Evolutionary conservation across 1,140 invertebrate species (phyloP).

Genomic region (Zaprionus ghesquierei): DNA sequence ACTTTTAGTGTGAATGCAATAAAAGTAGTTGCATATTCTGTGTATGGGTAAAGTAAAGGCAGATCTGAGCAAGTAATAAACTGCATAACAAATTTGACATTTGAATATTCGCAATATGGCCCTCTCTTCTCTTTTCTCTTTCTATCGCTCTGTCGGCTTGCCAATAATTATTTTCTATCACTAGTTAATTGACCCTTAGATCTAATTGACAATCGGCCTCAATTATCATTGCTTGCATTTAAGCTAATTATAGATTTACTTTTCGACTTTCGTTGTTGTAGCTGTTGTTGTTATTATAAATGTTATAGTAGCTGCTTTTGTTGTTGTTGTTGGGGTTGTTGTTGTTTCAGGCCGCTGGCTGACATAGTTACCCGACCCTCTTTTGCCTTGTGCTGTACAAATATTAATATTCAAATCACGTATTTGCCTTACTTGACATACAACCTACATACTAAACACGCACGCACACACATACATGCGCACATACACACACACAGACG

Average conservation of each 20-base stretch:
- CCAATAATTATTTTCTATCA: constrained; percentile 7
- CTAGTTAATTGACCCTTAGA: not conserved
- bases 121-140: not conserved
- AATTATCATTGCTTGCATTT: constrained; percentile 14
- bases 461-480: constrained; percentile 9
- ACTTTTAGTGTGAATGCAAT: not conserved
- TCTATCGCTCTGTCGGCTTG: not conserved
- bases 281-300: not conserved
- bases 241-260: constrained; percentile 26
- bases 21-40: not conserved
- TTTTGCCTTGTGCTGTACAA: constrained; percentile 36
- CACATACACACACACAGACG: constrained; percentile 7
- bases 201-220: constrained; percentile 5
- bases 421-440: constrained; percentile 62
- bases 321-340: not conserved
- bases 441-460: not conserved
- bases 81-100: not conserved
- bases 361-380: constrained; percentile 53
- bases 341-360: constrained; percentile 26
- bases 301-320: too few species aligned
- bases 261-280: not conserved
- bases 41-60: not conserved
- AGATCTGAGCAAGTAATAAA: not conserved
- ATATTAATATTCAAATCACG: constrained; percentile 76
- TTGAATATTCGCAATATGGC: not conserved